phyloP scores from a whole-genome alignment of 2,797 vertebrate species.

The Sphaeramia orbicularis region DNA sequence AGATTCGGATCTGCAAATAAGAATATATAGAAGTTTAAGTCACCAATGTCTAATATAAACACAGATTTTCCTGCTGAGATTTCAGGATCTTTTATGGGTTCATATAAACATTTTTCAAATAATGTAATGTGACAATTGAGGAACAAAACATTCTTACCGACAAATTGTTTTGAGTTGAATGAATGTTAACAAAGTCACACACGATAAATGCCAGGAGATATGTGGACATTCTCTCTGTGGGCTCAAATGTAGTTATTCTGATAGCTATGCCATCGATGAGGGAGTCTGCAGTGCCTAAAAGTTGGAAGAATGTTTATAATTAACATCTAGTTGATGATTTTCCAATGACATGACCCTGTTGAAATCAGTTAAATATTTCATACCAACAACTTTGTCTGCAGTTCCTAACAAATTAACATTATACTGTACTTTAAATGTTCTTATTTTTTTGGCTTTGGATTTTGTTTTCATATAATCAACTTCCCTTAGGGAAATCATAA shows the following conservation, averaged over 20 bases:
- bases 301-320: slow-evolving; percentile 29
- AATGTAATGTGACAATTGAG: background rate
- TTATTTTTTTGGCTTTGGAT: background rate
- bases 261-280: background rate
- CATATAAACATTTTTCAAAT: background rate
- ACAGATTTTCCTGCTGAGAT: too few species aligned
- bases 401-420: background rate
- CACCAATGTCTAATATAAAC: background rate
- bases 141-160: slow-evolving; percentile 75
- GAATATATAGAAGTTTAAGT: slow-evolving; percentile 1
- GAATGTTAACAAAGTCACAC: slow-evolving; percentile 59
- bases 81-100: background rate
- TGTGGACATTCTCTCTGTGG: slow-evolving; percentile 91
- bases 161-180: rapidly evolving
- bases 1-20: slow-evolving; percentile 89
- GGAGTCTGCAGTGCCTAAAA: slow-evolving; percentile 45
- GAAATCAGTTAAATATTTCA: background rate
- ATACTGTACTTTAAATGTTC: background rate
- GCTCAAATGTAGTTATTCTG: slow-evolving; percentile 79
- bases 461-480: background rate
- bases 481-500: background rate
- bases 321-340: background rate
- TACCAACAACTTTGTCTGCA: background rate
- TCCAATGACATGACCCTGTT: background rate
- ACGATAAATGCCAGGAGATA: slow-evolving; percentile 94